Percentiles rank a stretch among this genome's conserved stretches.
Conservation (phyloP, 2,888 invertebrate species). For the Clostera curtula region DNA sequence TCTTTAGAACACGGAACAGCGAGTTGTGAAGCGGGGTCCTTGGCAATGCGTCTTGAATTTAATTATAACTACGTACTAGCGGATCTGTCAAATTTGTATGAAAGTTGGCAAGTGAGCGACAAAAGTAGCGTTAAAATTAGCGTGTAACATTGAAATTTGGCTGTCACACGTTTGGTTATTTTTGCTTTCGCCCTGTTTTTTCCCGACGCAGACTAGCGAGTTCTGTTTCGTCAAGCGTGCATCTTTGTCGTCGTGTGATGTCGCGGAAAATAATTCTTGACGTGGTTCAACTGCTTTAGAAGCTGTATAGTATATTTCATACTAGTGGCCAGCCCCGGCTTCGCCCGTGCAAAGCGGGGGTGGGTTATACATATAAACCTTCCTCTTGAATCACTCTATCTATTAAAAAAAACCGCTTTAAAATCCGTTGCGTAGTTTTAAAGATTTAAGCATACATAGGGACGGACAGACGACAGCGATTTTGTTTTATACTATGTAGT, state of each 20-base stretch:
- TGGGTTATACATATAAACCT: too few relatives aligned
- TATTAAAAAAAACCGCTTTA: too few relatives aligned
- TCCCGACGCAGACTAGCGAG: background rate
- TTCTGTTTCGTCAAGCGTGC: background rate
- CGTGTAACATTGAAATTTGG: slow-evolving; percentile 48
- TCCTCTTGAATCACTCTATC: too few relatives aligned
- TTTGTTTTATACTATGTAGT: too few relatives aligned
- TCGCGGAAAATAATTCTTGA: too few relatives aligned
- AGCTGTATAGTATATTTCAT: too few relatives aligned
- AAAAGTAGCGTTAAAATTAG: slow-evolving; percentile 49
- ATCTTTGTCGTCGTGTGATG: background rate
- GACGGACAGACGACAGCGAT: too few relatives aligned
- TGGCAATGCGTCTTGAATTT: slow-evolving; percentile 67
- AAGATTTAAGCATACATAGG: too few relatives aligned
- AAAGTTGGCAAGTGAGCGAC: slow-evolving; percentile 63
- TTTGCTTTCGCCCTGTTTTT: slow-evolving; percentile 8
- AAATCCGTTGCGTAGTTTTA: too few relatives aligned
- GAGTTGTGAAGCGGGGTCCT: slow-evolving; percentile 31
- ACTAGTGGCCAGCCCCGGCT: too few relatives aligned
- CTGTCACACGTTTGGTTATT: slow-evolving; percentile 25
- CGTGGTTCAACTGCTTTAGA: too few relatives aligned
- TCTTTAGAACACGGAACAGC: slow-evolving; percentile 8
- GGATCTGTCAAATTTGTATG: slow-evolving; percentile 62
- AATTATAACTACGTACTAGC: slow-evolving; percentile 60
- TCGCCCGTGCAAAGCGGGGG: too few relatives aligned